Evolutionary conservation across 2,888 invertebrate species (phyloP), one percentile per base, ranked within the genome.

Genomic region (Belgica antarctica): DNA sequence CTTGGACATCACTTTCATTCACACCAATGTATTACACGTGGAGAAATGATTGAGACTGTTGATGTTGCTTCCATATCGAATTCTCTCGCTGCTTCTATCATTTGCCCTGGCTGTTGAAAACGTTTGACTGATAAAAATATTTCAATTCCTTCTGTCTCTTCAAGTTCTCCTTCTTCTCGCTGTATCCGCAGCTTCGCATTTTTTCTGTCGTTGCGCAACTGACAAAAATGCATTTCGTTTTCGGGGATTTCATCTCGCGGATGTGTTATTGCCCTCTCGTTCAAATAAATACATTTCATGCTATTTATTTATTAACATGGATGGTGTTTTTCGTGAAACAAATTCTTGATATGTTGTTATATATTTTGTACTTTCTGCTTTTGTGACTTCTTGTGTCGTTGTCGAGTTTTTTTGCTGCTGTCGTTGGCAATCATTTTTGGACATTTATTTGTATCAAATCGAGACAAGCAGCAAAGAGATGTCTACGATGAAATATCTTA

Each of bases 251-350:
- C 27, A 59, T 59, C 27, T 59, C 59, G 27, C 46, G 34, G 46
- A 61, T 61, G 70, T 70, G 70, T 70, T 70, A 70, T 70, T 70
- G 70, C 70, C 70, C 70, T 70, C 41, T 65, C 41, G 47, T 22
- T 46, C 52, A 69, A 61, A 70, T 70, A 61, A 61, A 61, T 59
- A 70, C 61, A 70, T 70, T 70, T 70, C 70, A 70, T 70, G n/a
- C 47, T 68, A 41, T 65, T 69, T 69, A 69, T 69, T 70, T 70
- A 70, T 70, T 70, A 70, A 70, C 70, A 70, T 70, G 36, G 70
- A 46, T 61, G 36, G 59, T 70, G 59, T 70, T 70, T 70, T 70
- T 57, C 68, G 25, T 68, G 52, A 68, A 47, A 65, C 68, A 68
- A 68, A 68, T 68, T 68, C 68, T 31, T 68, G 52, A 41, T 41